Conservation (phyloP, 2,113 vertebrate species). For the Lutjanus erythropterus region DNA sequence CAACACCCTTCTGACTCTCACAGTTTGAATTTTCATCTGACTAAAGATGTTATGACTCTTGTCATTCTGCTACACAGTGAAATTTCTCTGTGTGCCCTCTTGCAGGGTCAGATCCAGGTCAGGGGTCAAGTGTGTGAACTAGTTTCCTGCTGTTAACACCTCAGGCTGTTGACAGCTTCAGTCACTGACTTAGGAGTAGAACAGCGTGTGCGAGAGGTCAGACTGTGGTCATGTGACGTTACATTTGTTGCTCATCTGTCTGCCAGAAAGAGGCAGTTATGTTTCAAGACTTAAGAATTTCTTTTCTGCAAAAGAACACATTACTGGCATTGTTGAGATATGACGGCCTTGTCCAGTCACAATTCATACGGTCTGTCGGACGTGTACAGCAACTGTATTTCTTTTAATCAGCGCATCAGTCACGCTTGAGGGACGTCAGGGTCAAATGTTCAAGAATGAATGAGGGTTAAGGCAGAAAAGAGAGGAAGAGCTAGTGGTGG, state of each 20-base stretch:
- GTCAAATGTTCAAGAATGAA: slow-evolving; percentile 80
- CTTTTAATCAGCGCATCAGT: slow-evolving; percentile 73
- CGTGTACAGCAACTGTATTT: slow-evolving; percentile 58
- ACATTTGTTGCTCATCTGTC: slow-evolving; percentile 20
- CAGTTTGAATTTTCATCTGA: slow-evolving; percentile 14
- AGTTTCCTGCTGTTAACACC: slow-evolving; percentile 76
- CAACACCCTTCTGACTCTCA: background rate
- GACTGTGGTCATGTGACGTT: slow-evolving; percentile 46
- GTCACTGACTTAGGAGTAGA: slow-evolving; percentile 48
- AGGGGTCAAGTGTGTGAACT: slow-evolving; percentile 74
- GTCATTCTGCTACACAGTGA: slow-evolving; percentile 35
- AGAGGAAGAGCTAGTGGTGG: slow-evolving; percentile 56
- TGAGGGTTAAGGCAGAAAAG: slow-evolving; percentile 50
- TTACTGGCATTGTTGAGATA: slow-evolving; percentile 72
- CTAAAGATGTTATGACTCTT: background rate
- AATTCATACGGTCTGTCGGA: slow-evolving; percentile 59
- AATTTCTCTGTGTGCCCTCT: slow-evolving; percentile 21
- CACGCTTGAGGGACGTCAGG: slow-evolving; percentile 56
- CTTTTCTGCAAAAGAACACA: slow-evolving; percentile 54
- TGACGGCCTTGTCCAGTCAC: slow-evolving; percentile 46
- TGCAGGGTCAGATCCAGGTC: slow-evolving; percentile 53
- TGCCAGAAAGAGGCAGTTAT: slow-evolving; percentile 40
- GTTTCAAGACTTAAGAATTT: slow-evolving; percentile 47
- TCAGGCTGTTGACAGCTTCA: slow-evolving; percentile 75
- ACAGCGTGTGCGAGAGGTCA: slow-evolving; percentile 55